Percentiles rank a stretch among this genome's conserved stretches.
Evolutionary conservation across 2,888 invertebrate genomes (phyloP).

Genomic region (Aquatica leii): DNA sequence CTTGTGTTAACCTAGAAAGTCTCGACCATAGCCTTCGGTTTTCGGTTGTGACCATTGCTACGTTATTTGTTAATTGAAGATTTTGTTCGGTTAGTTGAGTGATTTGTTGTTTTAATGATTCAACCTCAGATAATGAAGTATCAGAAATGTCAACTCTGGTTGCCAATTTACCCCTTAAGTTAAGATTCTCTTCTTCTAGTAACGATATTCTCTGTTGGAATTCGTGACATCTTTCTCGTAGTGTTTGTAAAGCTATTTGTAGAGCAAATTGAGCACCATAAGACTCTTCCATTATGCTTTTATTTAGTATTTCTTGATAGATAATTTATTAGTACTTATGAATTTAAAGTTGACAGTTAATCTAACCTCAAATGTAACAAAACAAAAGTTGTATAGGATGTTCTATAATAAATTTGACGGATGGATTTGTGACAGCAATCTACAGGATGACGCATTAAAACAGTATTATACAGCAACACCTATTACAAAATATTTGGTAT

Average conservation of each 20-base stretch:
- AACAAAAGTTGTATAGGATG: too few species aligned
- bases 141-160: conserved; percentile 40
- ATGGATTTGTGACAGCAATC: too few species aligned
- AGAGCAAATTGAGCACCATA: conserved; percentile 66
- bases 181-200: conserved; percentile 80
- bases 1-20: conserved; percentile 70
- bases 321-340: too few species aligned
- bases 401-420: too few species aligned
- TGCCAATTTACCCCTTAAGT: conserved; percentile 62
- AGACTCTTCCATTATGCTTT: conserved; percentile 51
- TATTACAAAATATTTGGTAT: too few species aligned
- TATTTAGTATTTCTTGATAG: too few species aligned
- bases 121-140: conserved; percentile 57
- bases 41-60: conserved; percentile 83
- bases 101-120: conserved; percentile 68
- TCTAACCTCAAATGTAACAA: too few species aligned
- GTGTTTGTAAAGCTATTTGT: conserved; percentile 80
- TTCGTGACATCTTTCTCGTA: conserved; percentile 81
- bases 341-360: too few species aligned
- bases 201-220: conserved; percentile 74
- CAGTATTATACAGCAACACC: too few species aligned
- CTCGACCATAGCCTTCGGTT: conserved; percentile 83
- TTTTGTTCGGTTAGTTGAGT: conserved; percentile 78
- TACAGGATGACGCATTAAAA: too few species aligned
- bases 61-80: conserved; percentile 77